Conservation (phyloP, 2,888 invertebrate species). For the Coronaproctus castanopsis region DNA sequence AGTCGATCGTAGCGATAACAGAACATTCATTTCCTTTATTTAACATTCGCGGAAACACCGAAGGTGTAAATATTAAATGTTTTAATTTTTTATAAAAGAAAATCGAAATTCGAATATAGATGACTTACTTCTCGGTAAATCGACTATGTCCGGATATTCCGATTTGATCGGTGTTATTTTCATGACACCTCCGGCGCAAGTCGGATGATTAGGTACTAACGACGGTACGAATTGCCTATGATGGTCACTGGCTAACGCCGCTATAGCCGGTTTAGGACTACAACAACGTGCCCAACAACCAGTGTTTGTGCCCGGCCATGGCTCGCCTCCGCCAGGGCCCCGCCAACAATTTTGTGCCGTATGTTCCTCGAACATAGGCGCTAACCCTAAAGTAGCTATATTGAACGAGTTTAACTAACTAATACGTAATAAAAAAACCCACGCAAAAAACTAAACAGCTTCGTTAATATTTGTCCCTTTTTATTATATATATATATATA, state of each 20-base stretch:
- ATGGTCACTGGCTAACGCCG: conserved; percentile 20
- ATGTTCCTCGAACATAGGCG: conserved; percentile 12
- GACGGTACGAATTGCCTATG: conserved; percentile 22
- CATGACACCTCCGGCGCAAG: conserved; percentile 25
- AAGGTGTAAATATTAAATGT: too few species aligned
- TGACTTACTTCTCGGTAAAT: conserved; percentile 31
- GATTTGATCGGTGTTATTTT: conserved; percentile 34
- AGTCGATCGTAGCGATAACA: too few species aligned
- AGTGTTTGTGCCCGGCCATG: conserved; percentile 4
- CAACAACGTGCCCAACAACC: conserved; percentile 12
- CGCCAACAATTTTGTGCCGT: conserved; percentile 10
- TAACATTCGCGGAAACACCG: too few species aligned
- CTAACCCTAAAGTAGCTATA: neutral
- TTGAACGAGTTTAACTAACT: too few species aligned
- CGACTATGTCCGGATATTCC: conserved; percentile 26
- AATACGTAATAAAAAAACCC: too few species aligned
- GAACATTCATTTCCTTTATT: too few species aligned
- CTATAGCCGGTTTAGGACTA: conserved; percentile 17
- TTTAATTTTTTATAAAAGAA: too few species aligned
- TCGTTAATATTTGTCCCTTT: too few species aligned
- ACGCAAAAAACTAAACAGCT: too few species aligned
- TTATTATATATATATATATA: too few species aligned
- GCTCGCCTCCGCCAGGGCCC: conserved; percentile 9
- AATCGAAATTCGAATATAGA: too few species aligned
- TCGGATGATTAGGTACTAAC: conserved; percentile 22